Evolutionary conservation across 1,140 invertebrate species (phyloP), one percentile per base, ranked within the genome.

Genomic region (Dreissena polymorpha): DNA sequence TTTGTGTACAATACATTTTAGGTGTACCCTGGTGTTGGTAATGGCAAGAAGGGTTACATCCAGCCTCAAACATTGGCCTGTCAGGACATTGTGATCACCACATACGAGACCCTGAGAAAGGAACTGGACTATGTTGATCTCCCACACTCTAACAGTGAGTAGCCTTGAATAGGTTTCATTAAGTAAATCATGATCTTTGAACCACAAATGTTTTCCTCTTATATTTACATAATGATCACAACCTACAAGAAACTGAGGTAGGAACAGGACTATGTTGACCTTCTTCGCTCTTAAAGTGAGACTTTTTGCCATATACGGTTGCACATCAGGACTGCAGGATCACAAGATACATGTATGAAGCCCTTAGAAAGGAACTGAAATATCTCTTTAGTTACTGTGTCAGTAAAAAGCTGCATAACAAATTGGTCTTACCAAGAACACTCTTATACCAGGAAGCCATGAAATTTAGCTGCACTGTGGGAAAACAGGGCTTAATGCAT

Each of bases 11-110:
- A n/a, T n/a, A n/a, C n/a, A n/a, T n/a, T n/a, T n/a, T n/a, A 60
- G 57, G 21, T 60, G 57, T 60, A 60, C 57, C 16, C 16, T 2
- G 57, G 57, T 12, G 57, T 60, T 10, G 92, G 92, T 63, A 93
- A 95, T 14, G 89, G 93, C 13, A 91, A 93, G 12, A 92, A 94
- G 60, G 93, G 94, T 39, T 96, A 95, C 91, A 92, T 96, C 21
- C 95, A 96, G 90, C 96, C 96, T 10, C 90, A 90, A 23, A 92
- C 93, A 51, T 91, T 97, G 51, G 94, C 95, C 8, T 77, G 86
- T n/a, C 95, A 96, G 88, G 96, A 97, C 89, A 94, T 97, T 79
- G 95, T 97, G 0, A 93, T 97, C 12, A 96, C 95, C 0, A 96
- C 96, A 6, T 97, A 97, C 88, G 93, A 93, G 77, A 94, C 95